Conservation (phyloP, 2,113 vertebrate species). For the Rhinolophus sinicus region DNA sequence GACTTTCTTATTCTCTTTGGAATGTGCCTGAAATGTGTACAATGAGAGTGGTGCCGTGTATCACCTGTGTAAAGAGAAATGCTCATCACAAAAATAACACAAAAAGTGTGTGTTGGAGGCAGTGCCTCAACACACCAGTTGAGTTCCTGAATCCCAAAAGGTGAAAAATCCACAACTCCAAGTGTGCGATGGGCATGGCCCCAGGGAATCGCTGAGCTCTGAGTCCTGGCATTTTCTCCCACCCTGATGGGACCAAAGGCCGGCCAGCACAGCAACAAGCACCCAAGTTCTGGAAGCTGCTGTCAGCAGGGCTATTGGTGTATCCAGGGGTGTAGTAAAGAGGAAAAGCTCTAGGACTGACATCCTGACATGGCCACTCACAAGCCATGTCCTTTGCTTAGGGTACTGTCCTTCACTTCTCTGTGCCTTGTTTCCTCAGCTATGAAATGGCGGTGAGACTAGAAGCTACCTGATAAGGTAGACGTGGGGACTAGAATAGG, state of each 20-base stretch:
- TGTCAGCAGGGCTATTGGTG: fast-evolving
- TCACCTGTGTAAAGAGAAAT: background rate
- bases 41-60: fast-evolving
- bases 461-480: background rate
- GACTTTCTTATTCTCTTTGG: background rate
- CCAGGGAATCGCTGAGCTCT: too few relatives aligned
- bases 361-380: background rate
- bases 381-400: too few relatives aligned
- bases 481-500: fast-evolving
- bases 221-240: background rate
- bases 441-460: background rate
- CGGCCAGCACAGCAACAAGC: fast-evolving
- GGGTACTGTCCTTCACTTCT: background rate
- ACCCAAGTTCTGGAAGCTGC: fast-evolving
- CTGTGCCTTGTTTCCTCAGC: background rate
- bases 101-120: too few relatives aligned
- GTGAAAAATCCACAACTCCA: background rate
- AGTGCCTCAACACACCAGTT: too few relatives aligned
- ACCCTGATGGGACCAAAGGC: background rate
- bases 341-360: background rate
- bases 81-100: background rate
- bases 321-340: background rate
- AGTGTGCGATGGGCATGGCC: background rate
- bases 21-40: background rate
- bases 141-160: background rate